Evolutionary conservation across 2,113 vertebrate genomes (phyloP), one percentile per base, ranked within the genome.

Genomic region (Lepidiolamprologus cunningtoni): DNA sequence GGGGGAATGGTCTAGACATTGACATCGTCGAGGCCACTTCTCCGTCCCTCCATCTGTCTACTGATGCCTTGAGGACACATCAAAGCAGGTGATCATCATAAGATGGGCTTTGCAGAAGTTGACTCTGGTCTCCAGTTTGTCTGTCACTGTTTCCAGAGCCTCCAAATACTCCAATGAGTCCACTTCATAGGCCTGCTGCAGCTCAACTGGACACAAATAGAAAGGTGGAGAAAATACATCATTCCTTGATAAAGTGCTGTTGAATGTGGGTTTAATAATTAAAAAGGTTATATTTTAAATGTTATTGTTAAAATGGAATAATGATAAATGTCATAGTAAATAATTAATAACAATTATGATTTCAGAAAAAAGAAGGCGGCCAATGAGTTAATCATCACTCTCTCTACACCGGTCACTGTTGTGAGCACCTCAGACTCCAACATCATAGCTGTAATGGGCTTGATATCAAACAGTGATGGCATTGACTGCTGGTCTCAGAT

Each of bases 1-100:
- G 16, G 16, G 12, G 35, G 5, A 71, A 52, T 23, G 10, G 53
- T 89, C 66, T 33, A 21, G 53, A 84, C 47, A 16, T 33, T 12
- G 2, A 83, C 31, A 28, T 86, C 63, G 52, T 66, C 28, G 28
- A 54, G 68, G 61, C 79, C 31, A 53, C 40, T 21, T 81, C 45
- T 92, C 71, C 3, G 2, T 86, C 73, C 82, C 78, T 68, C 81
- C 28, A 53, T 66, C 28, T 26, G 10, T 94, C 97, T 97, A 99
- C 86, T 97, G 97, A 63, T 97, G 97, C 88, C 97, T 96, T 78
- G 97, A 98, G 78, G 98, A 98, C 94, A 99, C 96, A 87, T 99
- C 99, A 6, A 99, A 99, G 95, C 99, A 99, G 87, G 99, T 99
- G 94, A 99, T 97, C 98, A 99, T 99, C 99, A 99, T 99, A 86